Conservation (phyloP, 1,140 invertebrate species). For the Drosophila bocki region DNA sequence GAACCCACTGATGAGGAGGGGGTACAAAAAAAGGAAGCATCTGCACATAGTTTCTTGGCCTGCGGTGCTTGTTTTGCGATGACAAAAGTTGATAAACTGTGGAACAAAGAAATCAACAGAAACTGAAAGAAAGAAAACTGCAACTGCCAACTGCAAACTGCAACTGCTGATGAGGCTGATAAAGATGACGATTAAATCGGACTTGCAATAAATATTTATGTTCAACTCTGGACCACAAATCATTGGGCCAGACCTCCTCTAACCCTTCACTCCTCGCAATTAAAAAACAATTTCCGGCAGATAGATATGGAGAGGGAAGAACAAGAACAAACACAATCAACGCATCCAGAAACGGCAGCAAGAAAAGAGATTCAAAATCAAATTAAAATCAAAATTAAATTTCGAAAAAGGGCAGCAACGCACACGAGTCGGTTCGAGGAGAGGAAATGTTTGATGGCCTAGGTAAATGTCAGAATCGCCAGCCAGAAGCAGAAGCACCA, state of each 20-base stretch:
- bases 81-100: slow-evolving; percentile 50
- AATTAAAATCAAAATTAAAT: slow-evolving; percentile 62
- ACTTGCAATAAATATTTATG: slow-evolving; percentile 56
- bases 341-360: slow-evolving; percentile 5
- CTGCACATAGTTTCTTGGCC: slow-evolving; percentile 37
- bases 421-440: slow-evolving; percentile 1
- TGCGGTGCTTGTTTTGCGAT: slow-evolving; percentile 38
- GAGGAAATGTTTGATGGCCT: slow-evolving; percentile 38
- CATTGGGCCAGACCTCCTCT: slow-evolving; percentile 6
- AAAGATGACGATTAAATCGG: slow-evolving; percentile 38
- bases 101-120: slow-evolving; percentile 50
- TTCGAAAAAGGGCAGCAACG: slow-evolving; percentile 36
- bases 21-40: slow-evolving; percentile 7
- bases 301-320: slow-evolving; percentile 8
- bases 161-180: slow-evolving; percentile 48
- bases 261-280: slow-evolving; percentile 19
- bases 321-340: slow-evolving; percentile 37
- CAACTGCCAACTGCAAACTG: slow-evolving; percentile 25
- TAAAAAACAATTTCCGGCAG: slow-evolving; percentile 64
- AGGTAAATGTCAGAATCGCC: slow-evolving; percentile 32
- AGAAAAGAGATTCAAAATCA: slow-evolving; percentile 45
- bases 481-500: slow-evolving; percentile 15
- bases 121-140: slow-evolving; percentile 9
- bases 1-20: not conserved
- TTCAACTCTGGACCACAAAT: slow-evolving; percentile 43